Percentiles rank a stretch among this genome's conserved stretches.
Evolutionary conservation across 2,797 vertebrate species (phyloP).

Genomic region (Chelon auratus): DNA sequence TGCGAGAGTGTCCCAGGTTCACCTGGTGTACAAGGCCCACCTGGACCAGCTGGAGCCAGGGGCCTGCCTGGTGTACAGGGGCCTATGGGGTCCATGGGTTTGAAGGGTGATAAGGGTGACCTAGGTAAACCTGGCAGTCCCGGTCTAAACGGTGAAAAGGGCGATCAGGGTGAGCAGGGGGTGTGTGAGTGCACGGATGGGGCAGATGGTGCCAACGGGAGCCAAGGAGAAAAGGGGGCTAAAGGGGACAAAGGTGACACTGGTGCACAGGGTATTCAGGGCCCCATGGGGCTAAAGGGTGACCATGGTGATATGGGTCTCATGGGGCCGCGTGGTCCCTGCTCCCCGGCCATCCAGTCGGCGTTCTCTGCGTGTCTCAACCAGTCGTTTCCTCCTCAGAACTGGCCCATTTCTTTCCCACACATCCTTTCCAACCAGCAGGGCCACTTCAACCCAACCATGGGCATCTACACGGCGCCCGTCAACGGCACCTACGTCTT

Average conservation of each 20-base stretch:
- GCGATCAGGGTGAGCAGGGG: slow-evolving; percentile 72
- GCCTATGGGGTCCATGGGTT: slow-evolving; percentile 60
- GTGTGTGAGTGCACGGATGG: slow-evolving; percentile 78
- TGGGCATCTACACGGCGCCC: slow-evolving; percentile 75
- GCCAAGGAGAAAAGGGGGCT: slow-evolving; percentile 62
- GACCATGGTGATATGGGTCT: slow-evolving; percentile 61
- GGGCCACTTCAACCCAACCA: slow-evolving; percentile 35
- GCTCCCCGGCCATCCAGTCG: slow-evolving; percentile 76
- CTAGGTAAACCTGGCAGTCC: slow-evolving; percentile 59
- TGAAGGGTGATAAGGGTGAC: slow-evolving; percentile 75
- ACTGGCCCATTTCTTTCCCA: slow-evolving; percentile 73
- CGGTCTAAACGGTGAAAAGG: slow-evolving; percentile 69
- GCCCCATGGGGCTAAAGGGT: slow-evolving; percentile 67
- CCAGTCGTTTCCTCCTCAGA: slow-evolving; percentile 32
- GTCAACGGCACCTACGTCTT: slow-evolving; percentile 83
- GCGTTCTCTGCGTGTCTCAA: slow-evolving; percentile 73
- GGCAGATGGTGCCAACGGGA: slow-evolving; percentile 62
- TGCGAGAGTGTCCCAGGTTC: slow-evolving; percentile 65
- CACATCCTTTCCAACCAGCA: slow-evolving; percentile 63
- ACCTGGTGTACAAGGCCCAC: slow-evolving; percentile 67
- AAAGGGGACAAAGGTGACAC: slow-evolving; percentile 70
- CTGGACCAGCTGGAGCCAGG: slow-evolving; percentile 71
- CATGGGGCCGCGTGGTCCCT: slow-evolving; percentile 76
- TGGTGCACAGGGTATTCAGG: slow-evolving; percentile 67
- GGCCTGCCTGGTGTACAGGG: slow-evolving; percentile 77